Conservation (phyloP, 2,113 vertebrate species). For the Pedionomus torquatus region DNA sequence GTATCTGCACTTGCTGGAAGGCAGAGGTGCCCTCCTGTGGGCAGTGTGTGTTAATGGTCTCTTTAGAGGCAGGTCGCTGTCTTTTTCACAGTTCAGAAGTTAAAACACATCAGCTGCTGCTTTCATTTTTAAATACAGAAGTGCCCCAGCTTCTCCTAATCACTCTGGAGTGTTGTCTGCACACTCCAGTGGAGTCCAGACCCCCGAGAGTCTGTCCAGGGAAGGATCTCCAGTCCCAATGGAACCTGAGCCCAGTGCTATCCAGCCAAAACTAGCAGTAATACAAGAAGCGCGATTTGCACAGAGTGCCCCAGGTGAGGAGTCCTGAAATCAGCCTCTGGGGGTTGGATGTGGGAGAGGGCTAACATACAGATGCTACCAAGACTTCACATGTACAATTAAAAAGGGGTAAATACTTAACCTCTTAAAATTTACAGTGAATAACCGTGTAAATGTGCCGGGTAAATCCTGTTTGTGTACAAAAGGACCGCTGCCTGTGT, state of each 20-base stretch:
- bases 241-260: slow-evolving; percentile 85
- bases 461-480: neutral
- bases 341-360: neutral
- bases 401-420: accelerated
- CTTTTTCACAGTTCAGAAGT: neutral
- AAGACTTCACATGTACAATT: accelerated
- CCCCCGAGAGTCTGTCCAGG: slow-evolving; percentile 94
- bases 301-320: slow-evolving; percentile 91
- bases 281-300: slow-evolving; percentile 95
- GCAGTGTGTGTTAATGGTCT: neutral
- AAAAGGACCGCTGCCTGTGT: accelerated
- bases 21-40: slow-evolving; percentile 37
- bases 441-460: accelerated
- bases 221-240: slow-evolving; percentile 95
- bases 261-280: slow-evolving; percentile 94
- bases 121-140: slow-evolving; percentile 80
- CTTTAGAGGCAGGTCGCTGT: neutral
- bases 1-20: neutral
- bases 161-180: slow-evolving; percentile 93
- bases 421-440: neutral
- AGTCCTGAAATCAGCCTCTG: neutral
- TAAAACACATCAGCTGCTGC: slow-evolving; percentile 52
- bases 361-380: neutral
- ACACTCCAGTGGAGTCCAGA: slow-evolving; percentile 96
- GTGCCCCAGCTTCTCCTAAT: slow-evolving; percentile 96